These are phyloP conservation scores for Cardiocondyla obscurior DNA, from an alignment of 1,140 invertebrate genomes.

Conservation along the genomic window DNA sequence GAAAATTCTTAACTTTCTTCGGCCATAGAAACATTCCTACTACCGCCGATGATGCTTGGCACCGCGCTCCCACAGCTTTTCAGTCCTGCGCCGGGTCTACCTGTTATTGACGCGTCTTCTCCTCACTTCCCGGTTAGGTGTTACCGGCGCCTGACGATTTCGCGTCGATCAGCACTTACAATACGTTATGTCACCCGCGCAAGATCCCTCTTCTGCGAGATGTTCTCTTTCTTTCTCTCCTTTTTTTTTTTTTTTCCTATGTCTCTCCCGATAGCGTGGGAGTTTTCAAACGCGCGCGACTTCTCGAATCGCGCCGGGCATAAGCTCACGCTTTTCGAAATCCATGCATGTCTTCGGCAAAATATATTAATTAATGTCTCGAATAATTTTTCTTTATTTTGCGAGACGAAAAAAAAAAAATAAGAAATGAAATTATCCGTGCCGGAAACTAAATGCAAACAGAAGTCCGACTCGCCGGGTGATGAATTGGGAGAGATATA, in stretches of 20 bases:
- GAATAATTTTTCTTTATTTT: too few relatives aligned
- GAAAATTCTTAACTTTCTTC: slow-evolving; percentile 82
- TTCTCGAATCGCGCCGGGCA: too few relatives aligned
- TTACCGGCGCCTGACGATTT: slow-evolving; percentile 13
- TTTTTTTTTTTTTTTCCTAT: not conserved
- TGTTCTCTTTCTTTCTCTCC: too few relatives aligned
- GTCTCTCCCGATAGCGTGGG: not conserved
- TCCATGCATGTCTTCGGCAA: not conserved
- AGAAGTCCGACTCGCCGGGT: not conserved
- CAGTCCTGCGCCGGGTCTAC: not conserved
- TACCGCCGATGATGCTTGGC: slow-evolving; percentile 67
- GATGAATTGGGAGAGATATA: slow-evolving; percentile 9
- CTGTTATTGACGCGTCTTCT: slow-evolving; percentile 23
- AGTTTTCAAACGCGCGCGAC: not conserved
- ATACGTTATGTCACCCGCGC: slow-evolving; percentile 9
- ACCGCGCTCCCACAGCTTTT: slow-evolving; percentile 40
- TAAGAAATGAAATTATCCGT: not conserved
- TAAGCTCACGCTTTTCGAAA: not conserved
- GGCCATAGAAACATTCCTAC: slow-evolving; percentile 74
- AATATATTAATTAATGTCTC: too few relatives aligned
- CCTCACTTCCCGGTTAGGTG: slow-evolving; percentile 21
- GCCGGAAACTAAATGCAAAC: not conserved
- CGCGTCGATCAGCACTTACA: not conserved
- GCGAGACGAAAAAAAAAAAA: not conserved
- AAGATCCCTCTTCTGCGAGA: not conserved